Evolutionary conservation across 2,888 invertebrate species (phyloP).

Genomic region (Zaprionus bogoriensis): DNA sequence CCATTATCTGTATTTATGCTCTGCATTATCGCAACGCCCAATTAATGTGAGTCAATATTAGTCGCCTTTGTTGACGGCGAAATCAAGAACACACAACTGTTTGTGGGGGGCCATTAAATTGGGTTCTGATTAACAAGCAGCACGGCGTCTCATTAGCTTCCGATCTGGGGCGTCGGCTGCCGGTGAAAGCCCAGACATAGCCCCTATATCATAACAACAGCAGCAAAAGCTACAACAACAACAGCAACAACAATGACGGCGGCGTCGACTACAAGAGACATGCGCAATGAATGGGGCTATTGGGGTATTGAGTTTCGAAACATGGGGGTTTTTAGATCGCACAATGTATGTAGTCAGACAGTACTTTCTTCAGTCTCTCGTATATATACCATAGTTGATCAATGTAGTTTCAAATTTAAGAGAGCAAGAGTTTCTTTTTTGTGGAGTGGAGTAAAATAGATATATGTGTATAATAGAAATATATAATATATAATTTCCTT

Average conservation of each 20-base stretch:
- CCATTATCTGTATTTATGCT: too few species aligned
- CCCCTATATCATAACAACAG: not conserved
- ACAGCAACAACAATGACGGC: too few species aligned
- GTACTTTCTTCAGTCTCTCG: too few species aligned
- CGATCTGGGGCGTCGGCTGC: not conserved
- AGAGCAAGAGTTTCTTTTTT: too few species aligned
- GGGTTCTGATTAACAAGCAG: slow-evolving; percentile 2
- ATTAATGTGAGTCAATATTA: not conserved
- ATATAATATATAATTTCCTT: too few species aligned
- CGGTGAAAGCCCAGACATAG: not conserved
- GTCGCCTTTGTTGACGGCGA: not conserved
- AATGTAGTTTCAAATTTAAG: too few species aligned
- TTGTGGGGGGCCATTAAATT: not conserved
- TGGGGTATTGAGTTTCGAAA: not conserved
- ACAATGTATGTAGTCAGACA: not conserved
- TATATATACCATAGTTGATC: too few species aligned
- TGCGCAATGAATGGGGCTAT: not conserved
- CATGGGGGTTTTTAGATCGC: not conserved
- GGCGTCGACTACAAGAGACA: not conserved
- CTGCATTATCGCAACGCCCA: not conserved
- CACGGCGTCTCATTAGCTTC: not conserved
- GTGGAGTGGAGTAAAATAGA: too few species aligned
- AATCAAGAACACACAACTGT: not conserved
- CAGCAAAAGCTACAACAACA: not conserved
- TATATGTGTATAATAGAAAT: too few species aligned